Evolutionary conservation across 2,888 invertebrate species (phyloP).

Genomic region (Acanthoscelides obtectus): DNA sequence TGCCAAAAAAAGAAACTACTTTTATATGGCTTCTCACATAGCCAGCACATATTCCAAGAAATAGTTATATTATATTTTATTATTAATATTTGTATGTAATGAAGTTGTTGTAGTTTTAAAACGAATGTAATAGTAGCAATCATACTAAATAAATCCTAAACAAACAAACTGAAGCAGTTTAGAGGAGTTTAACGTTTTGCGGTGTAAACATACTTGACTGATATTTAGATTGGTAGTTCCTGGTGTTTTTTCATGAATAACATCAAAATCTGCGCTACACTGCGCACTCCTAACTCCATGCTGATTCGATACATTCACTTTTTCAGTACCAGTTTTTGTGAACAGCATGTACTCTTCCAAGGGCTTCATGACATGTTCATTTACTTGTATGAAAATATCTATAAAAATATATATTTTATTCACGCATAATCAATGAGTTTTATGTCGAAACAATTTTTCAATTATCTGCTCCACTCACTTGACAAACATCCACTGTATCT

Average conservation of each 20-base stretch:
- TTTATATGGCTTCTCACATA: too few species aligned
- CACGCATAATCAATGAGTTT: background rate
- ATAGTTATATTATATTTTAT: too few species aligned
- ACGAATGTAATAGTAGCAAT: too few species aligned
- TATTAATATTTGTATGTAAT: too few species aligned
- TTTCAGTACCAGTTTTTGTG: constrained; percentile 76
- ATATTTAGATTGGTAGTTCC: constrained; percentile 56
- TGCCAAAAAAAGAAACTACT: too few species aligned
- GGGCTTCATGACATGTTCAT: constrained; percentile 83
- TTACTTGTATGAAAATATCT: constrained; percentile 85
- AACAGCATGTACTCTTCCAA: constrained; percentile 90
- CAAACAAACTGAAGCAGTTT: too few species aligned
- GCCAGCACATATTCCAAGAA: too few species aligned
- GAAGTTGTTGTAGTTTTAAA: too few species aligned
- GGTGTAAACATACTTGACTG: constrained; percentile 51
- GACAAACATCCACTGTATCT: constrained; percentile 87
- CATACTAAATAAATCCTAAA: too few species aligned
- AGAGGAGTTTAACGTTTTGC: too few species aligned
- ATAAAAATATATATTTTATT: constrained; percentile 22
- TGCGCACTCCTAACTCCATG: constrained; percentile 82
- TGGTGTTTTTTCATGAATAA: constrained; percentile 54
- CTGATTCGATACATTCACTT: constrained; percentile 81
- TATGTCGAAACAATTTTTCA: background rate
- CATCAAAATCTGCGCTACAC: constrained; percentile 74
- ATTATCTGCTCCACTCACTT: constrained; percentile 55